Base-by-base conservation (phyloP, 37 sponge, comb jelly and placozoan species). In the Bolinopsis microptera region DNA sequence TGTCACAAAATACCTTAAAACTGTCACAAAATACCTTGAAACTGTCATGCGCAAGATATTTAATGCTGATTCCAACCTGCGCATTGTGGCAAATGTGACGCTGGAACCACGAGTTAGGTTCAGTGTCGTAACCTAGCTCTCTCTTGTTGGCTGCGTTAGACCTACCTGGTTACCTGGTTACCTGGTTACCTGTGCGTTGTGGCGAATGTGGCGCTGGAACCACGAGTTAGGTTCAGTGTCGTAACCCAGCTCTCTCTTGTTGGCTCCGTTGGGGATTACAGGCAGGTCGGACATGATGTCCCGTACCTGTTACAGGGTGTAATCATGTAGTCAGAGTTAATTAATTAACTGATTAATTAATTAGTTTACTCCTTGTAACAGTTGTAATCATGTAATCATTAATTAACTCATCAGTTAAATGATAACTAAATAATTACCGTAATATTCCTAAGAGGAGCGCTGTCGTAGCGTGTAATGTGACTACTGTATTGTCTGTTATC, bases 221-320 rank as follows among this genome's bases (percentile, higher is more conserved):
- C 95, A 96, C 0, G 96, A 95, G 1, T 30, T 74, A 9, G 98
- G 95, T 37, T 97, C 98, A 26, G 95, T 95, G 40, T 68, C 61
- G 83, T 97, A 97, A 23, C 94, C 35, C 28, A 97, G 95, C 94
- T 96, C 94, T 33, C 94, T 92, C 28, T 67, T 68, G 2, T 94
- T 76, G 9, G 98, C 96, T 31, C 98, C 98, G 68, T 96, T 97
- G 74, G 94, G 94, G 61, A 97, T 94, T 69, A 94, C 95, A 0
- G 98, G 98, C 0, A 97, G 95, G 75, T 97, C 98, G 31, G 96
- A 97, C 96, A 97, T 97, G 69, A 95, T 92, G 94, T 97, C 98
- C 38, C 95, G 94, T 0, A 97, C 82, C 82, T 80, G 37, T 24
- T 26, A 72, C 16, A 61, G 68, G 16, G 68, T n/a, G n/a, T n/a